Percentiles rank a stretch among this genome's conserved stretches.
These are phyloP conservation scores for Eublepharis macularius DNA, from an alignment of 2,113 vertebrate genomes.

Conservation along the genomic window DNA sequence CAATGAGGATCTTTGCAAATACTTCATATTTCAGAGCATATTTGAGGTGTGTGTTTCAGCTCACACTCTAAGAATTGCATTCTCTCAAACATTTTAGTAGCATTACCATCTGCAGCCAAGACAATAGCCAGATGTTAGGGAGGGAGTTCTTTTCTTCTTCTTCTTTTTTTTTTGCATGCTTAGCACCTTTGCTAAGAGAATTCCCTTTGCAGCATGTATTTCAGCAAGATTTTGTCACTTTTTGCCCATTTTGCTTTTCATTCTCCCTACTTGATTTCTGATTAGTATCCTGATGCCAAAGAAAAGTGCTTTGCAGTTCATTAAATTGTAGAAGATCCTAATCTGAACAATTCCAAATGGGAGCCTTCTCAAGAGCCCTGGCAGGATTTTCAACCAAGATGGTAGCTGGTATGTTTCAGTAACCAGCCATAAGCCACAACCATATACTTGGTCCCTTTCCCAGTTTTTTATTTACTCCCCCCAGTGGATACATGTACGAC, in stretches of 20 bases:
- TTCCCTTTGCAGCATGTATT: neutral
- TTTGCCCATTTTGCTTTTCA: neutral
- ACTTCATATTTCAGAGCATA: neutral
- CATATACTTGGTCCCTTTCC: neutral
- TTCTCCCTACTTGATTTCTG: neutral
- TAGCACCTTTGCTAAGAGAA: neutral
- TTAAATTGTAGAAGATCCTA: neutral
- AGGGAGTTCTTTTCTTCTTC: no score
- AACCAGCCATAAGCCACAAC: neutral
- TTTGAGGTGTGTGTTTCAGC: neutral
- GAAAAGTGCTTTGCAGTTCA: conserved; percentile 5
- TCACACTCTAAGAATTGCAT: neutral
- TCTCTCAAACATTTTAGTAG: accelerated
- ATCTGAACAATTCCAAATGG: neutral
- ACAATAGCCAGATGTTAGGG: neutral
- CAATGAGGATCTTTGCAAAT: neutral
- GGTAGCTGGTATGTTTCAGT: neutral
- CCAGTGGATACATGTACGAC: no score
- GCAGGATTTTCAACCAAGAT: neutral
- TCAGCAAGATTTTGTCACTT: neutral
- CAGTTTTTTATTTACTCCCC: no score
- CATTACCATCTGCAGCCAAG: neutral
- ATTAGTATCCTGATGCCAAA: neutral
- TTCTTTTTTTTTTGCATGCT: accelerated
- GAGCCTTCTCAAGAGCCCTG: neutral